Evolutionary conservation across 2,113 vertebrate genomes (phyloP).

Genomic region (Tor tambroides): DNA sequence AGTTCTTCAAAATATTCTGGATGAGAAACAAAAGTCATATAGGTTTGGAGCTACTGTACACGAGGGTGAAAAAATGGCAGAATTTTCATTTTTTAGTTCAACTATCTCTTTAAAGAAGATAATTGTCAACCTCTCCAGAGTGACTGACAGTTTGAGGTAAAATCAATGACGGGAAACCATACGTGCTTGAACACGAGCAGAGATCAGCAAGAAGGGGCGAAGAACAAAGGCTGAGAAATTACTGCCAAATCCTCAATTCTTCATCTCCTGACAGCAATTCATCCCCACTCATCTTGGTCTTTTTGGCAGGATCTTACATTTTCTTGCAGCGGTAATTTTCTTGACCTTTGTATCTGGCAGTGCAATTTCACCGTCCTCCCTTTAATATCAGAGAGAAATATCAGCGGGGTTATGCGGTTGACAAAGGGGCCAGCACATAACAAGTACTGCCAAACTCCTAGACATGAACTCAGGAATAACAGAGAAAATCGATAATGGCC

Average conservation of each 20-base stretch:
- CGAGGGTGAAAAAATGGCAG: neutral
- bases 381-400: constrained; percentile 7
- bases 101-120: constrained; percentile 2
- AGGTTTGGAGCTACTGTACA: neutral
- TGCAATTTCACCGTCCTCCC: neutral
- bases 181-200: neutral
- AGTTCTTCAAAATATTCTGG: neutral
- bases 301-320: constrained; percentile 31
- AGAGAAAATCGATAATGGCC: constrained; percentile 6
- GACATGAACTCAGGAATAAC: constrained; percentile 25
- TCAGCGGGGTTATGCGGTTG: constrained; percentile 1
- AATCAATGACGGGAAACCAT: constrained; percentile 25
- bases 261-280: constrained; percentile 36
- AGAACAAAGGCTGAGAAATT: constrained; percentile 19
- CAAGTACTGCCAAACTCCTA: constrained; percentile 35
- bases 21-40: neutral
- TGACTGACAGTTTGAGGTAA: constrained; percentile 12
- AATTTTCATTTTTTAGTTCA: neutral
- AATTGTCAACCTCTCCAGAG: neutral
- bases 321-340: constrained; percentile 23
- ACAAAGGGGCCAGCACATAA: constrained; percentile 12
- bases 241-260: constrained; percentile 35
- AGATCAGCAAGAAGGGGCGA: constrained; percentile 1
- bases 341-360: constrained; percentile 28
- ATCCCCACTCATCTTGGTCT: neutral